Evolutionary conservation across 2,113 vertebrate genomes (phyloP).

Genomic region (Actenoides lindsayi): DNA sequence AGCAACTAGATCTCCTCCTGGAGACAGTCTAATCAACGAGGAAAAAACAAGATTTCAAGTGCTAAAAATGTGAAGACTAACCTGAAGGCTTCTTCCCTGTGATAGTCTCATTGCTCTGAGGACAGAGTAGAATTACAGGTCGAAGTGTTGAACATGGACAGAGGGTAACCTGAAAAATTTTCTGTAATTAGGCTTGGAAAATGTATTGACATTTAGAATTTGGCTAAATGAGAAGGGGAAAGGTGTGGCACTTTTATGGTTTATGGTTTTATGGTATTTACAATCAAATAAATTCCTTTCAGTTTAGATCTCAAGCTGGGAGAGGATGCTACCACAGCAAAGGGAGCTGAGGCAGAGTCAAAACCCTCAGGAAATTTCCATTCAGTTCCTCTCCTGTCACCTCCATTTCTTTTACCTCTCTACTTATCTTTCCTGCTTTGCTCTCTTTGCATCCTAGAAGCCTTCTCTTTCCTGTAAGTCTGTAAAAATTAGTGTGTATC

Average conservation of each 20-base stretch:
- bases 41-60: not conserved
- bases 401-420: not conserved
- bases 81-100: not conserved
- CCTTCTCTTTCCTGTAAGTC: not conserved
- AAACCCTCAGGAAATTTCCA: not conserved
- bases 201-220: not conserved
- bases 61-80: not conserved
- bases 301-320: not conserved
- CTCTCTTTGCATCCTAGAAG: not conserved
- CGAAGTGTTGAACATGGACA: not conserved
- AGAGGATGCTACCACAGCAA: not conserved
- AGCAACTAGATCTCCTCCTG: not conserved
- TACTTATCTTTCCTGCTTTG: not conserved
- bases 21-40: not conserved
- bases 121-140: not conserved
- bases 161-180: not conserved
- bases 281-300: not conserved
- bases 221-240: not conserved
- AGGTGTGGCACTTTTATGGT: not conserved
- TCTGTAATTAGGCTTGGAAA: not conserved
- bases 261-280: not conserved
- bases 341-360: not conserved
- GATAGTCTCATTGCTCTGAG: not conserved
- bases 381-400: not conserved
- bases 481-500: not conserved